phyloP scores from a whole-genome alignment of 64 coral and sea anemone species.

The Cladopsammia gracilis region DNA sequence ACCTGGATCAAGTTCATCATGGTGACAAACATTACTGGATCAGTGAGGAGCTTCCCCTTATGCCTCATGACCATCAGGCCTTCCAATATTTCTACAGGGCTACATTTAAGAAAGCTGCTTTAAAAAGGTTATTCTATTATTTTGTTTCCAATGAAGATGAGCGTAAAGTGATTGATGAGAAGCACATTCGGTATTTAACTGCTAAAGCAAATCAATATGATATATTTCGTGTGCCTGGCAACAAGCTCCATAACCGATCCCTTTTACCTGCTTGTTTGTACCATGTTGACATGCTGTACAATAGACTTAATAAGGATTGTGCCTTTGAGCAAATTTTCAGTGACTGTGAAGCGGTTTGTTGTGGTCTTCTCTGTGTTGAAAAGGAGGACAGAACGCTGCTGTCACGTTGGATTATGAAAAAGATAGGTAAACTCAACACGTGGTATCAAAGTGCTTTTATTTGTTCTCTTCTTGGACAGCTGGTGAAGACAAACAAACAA shows the following conservation, averaged over 20 bases:
- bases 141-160: no score
- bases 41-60: no score
- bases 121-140: no score
- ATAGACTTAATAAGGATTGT: not conserved
- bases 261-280: not conserved
- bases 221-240: not conserved
- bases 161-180: no score
- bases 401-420: not conserved
- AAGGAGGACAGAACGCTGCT: not conserved
- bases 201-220: not conserved
- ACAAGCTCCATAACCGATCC: not conserved
- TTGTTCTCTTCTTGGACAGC: not conserved
- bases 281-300: not conserved
- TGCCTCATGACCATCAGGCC: no score
- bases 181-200: not conserved
- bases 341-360: not conserved
- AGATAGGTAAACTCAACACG: not conserved
- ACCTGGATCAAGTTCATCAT: no score
- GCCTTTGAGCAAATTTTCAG: not conserved
- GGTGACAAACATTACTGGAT: no score
- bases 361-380: not conserved
- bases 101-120: no score
- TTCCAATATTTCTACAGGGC: no score
- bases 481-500: not conserved
- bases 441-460: not conserved